Evolutionary conservation across 1,140 invertebrate genomes (phyloP).

Genomic region (Drosophila biarmipes): DNA sequence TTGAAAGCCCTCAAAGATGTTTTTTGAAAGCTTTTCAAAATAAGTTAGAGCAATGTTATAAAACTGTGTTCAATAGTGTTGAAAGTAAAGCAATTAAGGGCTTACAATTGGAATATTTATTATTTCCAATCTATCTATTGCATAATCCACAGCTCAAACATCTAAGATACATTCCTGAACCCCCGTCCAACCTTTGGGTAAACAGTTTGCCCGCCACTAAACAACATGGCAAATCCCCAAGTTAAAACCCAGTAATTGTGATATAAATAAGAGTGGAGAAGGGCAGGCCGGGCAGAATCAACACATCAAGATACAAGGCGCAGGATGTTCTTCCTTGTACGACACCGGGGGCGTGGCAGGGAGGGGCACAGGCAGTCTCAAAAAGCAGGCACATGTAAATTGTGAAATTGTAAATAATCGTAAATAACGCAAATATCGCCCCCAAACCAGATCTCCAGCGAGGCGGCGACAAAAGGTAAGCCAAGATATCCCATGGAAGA

Average conservation of each 20-base stretch:
- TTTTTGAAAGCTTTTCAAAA: too few species aligned
- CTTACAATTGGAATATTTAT: too few species aligned
- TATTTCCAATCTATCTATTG: not conserved
- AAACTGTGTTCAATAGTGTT: too few species aligned
- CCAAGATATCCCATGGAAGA: conserved; percentile 3
- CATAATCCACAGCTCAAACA: conserved; percentile 16
- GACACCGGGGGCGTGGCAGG: conserved; percentile 10
- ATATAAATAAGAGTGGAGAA: conserved; percentile 61
- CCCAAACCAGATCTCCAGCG: conserved; percentile 33
- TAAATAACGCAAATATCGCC: conserved; percentile 83
- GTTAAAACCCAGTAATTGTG: conserved; percentile 71
- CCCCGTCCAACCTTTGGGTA: not conserved
- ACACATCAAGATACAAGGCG: conserved; percentile 75
- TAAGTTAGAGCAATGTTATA: too few species aligned
- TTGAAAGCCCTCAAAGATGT: not conserved
- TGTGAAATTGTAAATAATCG: conserved; percentile 82
- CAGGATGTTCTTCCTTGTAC: conserved; percentile 45
- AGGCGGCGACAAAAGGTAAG: conserved; percentile 71
- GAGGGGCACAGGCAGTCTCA: conserved; percentile 2
- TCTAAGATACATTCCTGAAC: conserved; percentile 3
- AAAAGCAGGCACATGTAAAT: conserved; percentile 68
- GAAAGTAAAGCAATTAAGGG: too few species aligned
- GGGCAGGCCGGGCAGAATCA: conserved; percentile 35
- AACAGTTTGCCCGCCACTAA: conserved; percentile 31
- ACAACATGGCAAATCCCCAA: conserved; percentile 44